Base-by-base conservation (phyloP, 2,888 invertebrate genomes). In the Stenurella melanura region DNA sequence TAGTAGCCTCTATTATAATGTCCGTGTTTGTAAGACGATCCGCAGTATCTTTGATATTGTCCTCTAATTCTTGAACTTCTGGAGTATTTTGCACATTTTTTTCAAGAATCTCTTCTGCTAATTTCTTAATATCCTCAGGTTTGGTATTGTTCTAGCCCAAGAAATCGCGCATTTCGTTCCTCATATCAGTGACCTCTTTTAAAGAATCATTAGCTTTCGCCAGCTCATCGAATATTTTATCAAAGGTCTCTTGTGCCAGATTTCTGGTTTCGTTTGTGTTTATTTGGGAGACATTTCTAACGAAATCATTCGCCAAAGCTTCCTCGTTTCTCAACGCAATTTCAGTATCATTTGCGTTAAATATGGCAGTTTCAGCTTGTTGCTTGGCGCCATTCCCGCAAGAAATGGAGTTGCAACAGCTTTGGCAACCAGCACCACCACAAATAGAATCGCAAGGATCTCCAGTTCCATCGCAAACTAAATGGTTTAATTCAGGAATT, bases 21-120 rank as follows among this genome's bases (percentile, higher is more conserved):
- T 98, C 97, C 78, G 98, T 98, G 87, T 99, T 94, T 67, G 96
- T 97, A 21, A 99, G 91, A 42, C 96, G 95, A 15, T 95, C 93
- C 54, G 98, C 96, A 17, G 96, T 97, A 70, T 93, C 92, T 88
- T 96, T 96, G 80, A 98, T 98, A 85, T 95, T 92, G 73, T 93
- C 92, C 0, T 97, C 96, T 73, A 98, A 89, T 77, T 94, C 93
- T 70, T 93, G 94, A 77, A 98, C 97, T 91, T 96, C 94, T 0
- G 97, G 98, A 86, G 95, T 94, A 81, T 97, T 92, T 34, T 96
- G 94, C 73, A 99, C 96, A 72, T 96, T 85, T 77, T 85, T 87
- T 54, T 78, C 79, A 34, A 87, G 79, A 77, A 84, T 81, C 80
- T 92, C 89, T 57, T 91, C 86, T 1, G 92, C 94, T 57, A 93